Conservation (phyloP, 2,888 invertebrate genomes). For the Drosophila longiperda region DNA sequence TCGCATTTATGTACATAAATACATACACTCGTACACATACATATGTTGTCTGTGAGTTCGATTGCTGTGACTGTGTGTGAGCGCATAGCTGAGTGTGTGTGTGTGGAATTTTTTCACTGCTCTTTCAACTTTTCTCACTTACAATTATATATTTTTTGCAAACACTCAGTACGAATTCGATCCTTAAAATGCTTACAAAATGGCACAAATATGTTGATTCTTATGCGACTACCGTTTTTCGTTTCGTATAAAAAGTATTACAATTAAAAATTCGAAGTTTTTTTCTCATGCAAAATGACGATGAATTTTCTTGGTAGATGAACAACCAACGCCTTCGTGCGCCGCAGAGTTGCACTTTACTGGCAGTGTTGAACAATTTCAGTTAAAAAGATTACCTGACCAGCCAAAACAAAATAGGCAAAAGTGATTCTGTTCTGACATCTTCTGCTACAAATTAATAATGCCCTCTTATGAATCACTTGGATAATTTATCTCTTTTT, state of each 20-base stretch:
- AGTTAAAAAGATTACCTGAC: constrained; percentile 6
- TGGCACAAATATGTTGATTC: constrained; percentile 75
- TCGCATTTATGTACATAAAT: constrained; percentile 58
- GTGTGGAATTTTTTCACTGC: constrained; percentile 81
- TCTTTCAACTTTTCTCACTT: constrained; percentile 73
- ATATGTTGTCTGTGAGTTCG: constrained; percentile 54
- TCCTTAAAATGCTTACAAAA: constrained; percentile 69
- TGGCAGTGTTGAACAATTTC: constrained; percentile 34
- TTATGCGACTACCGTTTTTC: constrained; percentile 65
- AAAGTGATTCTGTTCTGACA: not conserved
- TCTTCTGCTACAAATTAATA: not conserved
- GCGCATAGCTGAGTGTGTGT: constrained; percentile 54
- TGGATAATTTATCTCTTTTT: not conserved
- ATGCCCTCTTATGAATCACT: not conserved
- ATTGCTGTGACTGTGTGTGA: constrained; percentile 56
- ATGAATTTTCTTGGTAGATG: constrained; percentile 80
- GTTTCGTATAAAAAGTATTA: constrained; percentile 70
- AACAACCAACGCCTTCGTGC: constrained; percentile 76
- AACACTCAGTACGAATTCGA: constrained; percentile 70
- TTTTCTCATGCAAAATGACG: constrained; percentile 82
- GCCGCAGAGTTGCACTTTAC: constrained; percentile 55
- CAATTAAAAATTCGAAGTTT: constrained; percentile 74
- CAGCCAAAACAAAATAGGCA: not conserved
- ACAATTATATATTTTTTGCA: constrained; percentile 65
- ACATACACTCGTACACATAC: constrained; percentile 20